Percentiles rank a stretch among this genome's conserved stretches.
Conservation (phyloP, 2,113 vertebrate species). For the Gracilinanus agilis region DNA sequence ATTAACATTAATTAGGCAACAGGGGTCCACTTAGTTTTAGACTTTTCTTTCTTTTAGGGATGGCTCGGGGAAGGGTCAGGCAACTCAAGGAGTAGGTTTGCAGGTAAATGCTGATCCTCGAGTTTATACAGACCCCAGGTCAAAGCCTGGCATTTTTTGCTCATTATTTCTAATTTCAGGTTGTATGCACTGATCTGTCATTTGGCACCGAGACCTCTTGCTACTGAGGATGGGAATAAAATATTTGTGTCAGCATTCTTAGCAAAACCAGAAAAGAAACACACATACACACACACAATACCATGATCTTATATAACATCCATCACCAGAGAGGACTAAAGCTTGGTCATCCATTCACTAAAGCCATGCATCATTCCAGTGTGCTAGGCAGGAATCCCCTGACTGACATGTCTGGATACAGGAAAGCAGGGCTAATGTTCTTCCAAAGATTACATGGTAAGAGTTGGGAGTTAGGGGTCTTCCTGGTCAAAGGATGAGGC, state of each 20-base stretch:
- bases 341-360: background rate
- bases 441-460: background rate
- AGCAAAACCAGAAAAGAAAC: background rate
- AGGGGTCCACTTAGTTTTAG: slow-evolving; percentile 52
- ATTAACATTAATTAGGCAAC: slow-evolving; percentile 73
- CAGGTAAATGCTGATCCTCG: background rate
- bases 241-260: background rate
- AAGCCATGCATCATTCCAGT: background rate
- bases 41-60: slow-evolving; percentile 19
- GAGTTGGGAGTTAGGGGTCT: background rate
- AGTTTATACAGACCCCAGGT: background rate
- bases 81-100: background rate
- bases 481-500: background rate
- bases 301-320: background rate
- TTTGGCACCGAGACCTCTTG: background rate
- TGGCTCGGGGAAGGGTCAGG: background rate
- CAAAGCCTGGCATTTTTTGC: background rate
- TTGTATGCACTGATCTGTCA: background rate
- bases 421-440: background rate
- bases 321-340: background rate
- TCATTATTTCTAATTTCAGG: slow-evolving; percentile 1
- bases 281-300: background rate
- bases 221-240: background rate
- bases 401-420: background rate
- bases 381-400: background rate